Evolutionary conservation across 1,140 invertebrate genomes (phyloP).

Genomic region (Scaptomyza pallida): DNA sequence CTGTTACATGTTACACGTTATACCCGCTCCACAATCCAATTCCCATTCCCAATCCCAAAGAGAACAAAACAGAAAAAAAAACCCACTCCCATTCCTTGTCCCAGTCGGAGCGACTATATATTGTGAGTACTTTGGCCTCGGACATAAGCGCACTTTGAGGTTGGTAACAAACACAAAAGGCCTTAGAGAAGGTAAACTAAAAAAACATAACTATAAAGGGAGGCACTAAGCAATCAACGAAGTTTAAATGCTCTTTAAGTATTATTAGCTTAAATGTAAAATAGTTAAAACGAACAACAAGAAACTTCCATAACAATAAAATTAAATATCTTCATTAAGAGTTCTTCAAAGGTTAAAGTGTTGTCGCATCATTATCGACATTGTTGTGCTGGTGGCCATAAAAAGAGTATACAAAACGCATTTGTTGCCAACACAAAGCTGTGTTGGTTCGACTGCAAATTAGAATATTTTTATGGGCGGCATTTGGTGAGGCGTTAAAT

Average conservation of each 20-base stretch:
- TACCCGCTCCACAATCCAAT: slow-evolving; percentile 17
- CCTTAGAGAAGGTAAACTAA: slow-evolving; percentile 16
- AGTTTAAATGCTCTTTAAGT: slow-evolving; percentile 15
- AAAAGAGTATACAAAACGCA: slow-evolving; percentile 29
- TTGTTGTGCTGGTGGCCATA: neutral
- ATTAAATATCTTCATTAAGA: neutral
- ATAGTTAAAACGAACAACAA: too few relatives aligned
- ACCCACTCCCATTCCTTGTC: slow-evolving; percentile 21
- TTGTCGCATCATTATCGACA: neutral
- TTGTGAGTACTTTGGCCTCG: slow-evolving; percentile 64
- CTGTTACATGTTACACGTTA: slow-evolving; percentile 34
- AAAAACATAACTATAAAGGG: neutral
- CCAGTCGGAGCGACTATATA: slow-evolving; percentile 41
- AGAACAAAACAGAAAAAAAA: too few relatives aligned
- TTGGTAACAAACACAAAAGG: slow-evolving; percentile 70
- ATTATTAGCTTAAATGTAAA: neutral
- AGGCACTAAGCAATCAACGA: neutral
- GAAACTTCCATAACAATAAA: too few relatives aligned
- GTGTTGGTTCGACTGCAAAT: slow-evolving; percentile 55
- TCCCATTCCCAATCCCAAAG: slow-evolving; percentile 31
- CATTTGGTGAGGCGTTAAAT: slow-evolving; percentile 57
- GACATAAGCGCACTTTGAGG: slow-evolving; percentile 62
- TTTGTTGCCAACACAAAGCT: slow-evolving; percentile 10
- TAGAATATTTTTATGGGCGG: slow-evolving; percentile 61
- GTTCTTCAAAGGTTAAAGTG: too few relatives aligned